These are phyloP conservation scores for Sesia bembeciformis DNA, from an alignment of 2,888 invertebrate genomes.

Conservation along the genomic window DNA sequence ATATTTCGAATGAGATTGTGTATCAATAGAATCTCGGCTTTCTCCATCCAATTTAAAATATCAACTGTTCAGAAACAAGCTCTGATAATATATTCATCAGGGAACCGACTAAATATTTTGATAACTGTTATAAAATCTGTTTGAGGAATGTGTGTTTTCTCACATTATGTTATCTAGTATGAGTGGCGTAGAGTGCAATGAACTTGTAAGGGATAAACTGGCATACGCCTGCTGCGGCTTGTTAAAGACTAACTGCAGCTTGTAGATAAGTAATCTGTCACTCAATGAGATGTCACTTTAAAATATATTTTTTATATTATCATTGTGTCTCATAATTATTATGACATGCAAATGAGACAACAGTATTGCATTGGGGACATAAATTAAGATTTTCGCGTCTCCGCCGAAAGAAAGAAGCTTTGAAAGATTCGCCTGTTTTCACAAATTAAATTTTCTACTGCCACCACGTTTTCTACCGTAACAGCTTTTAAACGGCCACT, in stretches of 20 bases:
- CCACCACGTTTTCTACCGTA: too few relatives aligned
- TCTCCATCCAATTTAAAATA: not conserved
- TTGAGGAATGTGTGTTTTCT: conserved; percentile 35
- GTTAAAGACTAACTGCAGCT: not conserved
- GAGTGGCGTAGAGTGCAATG: conserved; percentile 30
- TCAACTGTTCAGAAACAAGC: conserved; percentile 2
- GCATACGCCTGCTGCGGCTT: conserved; percentile 21
- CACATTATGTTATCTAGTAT: conserved; percentile 41
- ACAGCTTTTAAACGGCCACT: too few relatives aligned
- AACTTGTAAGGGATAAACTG: conserved; percentile 34
- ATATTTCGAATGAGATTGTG: not conserved
- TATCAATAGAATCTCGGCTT: not conserved
- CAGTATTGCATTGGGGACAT: too few relatives aligned
- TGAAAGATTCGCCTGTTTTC: too few relatives aligned
- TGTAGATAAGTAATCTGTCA: too few relatives aligned
- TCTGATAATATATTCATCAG: conserved; percentile 17
- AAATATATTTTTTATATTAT: too few relatives aligned
- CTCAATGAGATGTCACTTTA: too few relatives aligned
- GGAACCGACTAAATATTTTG: conserved; percentile 32
- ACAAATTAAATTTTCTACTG: too few relatives aligned
- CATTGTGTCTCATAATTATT: too few relatives aligned
- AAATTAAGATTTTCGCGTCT: too few relatives aligned
- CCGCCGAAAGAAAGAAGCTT: too few relatives aligned
- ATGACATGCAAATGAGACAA: too few relatives aligned
- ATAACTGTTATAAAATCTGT: conserved; percentile 31